Evolutionary conservation across 2,888 invertebrate species (phyloP).

Genomic region (Papilio gigon): DNA sequence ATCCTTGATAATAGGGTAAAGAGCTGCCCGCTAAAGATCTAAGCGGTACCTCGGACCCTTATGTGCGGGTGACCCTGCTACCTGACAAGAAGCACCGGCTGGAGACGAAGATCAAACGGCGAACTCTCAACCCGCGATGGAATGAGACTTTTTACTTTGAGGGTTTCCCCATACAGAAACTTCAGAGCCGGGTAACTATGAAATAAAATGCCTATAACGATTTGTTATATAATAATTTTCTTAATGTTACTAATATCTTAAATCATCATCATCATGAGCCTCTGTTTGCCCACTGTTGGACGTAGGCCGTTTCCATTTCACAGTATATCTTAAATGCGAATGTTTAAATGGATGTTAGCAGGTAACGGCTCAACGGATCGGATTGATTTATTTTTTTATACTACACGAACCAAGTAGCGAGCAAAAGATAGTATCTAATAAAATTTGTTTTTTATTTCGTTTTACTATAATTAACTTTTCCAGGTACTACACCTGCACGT

Average conservation of each 20-base stretch:
- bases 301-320: too few species aligned
- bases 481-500: slow-evolving; percentile 94
- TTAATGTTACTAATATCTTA: too few species aligned
- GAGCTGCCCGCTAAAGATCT: slow-evolving; percentile 96
- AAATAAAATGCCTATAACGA: neutral
- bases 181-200: slow-evolving; percentile 92
- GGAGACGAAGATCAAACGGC: slow-evolving; percentile 95
- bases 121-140: slow-evolving; percentile 95
- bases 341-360: too few species aligned
- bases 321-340: too few species aligned
- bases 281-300: too few species aligned
- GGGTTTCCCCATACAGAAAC: slow-evolving; percentile 96
- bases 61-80: slow-evolving; percentile 93
- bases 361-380: too few species aligned
- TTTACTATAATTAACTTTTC: slow-evolving; percentile 17
- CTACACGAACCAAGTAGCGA: too few species aligned
- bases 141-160: slow-evolving; percentile 97
- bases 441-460: too few species aligned
- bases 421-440: too few species aligned
- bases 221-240: too few species aligned
- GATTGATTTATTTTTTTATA: too few species aligned
- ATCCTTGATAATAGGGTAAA: slow-evolving; percentile 86
- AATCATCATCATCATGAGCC: too few species aligned
- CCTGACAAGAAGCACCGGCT: slow-evolving; percentile 96
- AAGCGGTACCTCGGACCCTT: slow-evolving; percentile 95